Evolutionary conservation across 2,113 vertebrate species (phyloP).

Genomic region (human): GRCh38 chr3:187820001-187820500

Average conservation of each 20-base stretch:
- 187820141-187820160: background rate
- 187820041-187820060: background rate
- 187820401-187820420: background rate
- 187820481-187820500: background rate
- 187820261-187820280: background rate
- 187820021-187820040: background rate
- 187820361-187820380: background rate
- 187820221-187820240: background rate
- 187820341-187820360: background rate
- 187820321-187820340: background rate
- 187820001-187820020: conserved; percentile 12
- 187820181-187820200: background rate
- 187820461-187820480: background rate
- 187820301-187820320: background rate
- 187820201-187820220: background rate
- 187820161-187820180: background rate
- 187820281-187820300: background rate
- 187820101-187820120: background rate
- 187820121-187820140: background rate
- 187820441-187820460: background rate
- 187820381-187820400: background rate
- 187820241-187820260: background rate
- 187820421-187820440: background rate
- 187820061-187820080: background rate
- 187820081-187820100: background rate